Evolutionary conservation across 2,888 invertebrate species (phyloP), one percentile per base, ranked within the genome.

Genomic region (Kuschelorhynchus macadamiae): DNA sequence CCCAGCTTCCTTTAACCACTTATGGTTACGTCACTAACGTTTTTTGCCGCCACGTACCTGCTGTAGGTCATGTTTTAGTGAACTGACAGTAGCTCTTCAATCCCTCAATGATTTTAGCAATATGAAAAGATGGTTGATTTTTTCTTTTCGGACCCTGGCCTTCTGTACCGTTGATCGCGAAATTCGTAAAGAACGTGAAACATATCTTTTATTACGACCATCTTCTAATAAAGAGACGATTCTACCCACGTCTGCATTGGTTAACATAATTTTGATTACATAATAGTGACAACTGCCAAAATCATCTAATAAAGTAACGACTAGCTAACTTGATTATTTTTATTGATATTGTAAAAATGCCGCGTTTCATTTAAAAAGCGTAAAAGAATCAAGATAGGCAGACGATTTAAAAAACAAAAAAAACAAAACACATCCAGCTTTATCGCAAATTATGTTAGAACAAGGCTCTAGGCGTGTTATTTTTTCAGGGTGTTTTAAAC

Each of bases 191-290:
- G 42, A 25, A 56, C 42, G 30, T 7, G 53, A 36, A 9, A 53
- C 53, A 53, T 53, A 53, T 36, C 52, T 36, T 49, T 49, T 17
- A 25, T 18, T 56, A 42, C 20, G 41, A 30, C 42, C 56, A 18
- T 56, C 42, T 16, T 56, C 42, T 25, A 56, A 33, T 56, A 56
- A 41, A 25, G 44, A 41, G 16, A 56, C 42, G 25, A 42, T 56
- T 42, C 42, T 41, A 18, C 1, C 56, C 12, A 42, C 42, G 30
- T 44, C 44, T 17, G 56, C 41, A 12, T 8, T 21, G 30, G 30
- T 32, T 49, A 49, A 30, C 30, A 49, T 14, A 25, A 49, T 32
- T 16, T 30, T 25, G 46, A 46, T 12, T 20, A 11, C 20, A 49
- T 36, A 36, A 36, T 36, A 36, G 3, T 36, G 36, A n/a, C 36